Percentiles rank a stretch among this genome's conserved stretches.
phyloP scores from a whole-genome alignment of 1,140 invertebrate species.

The Brachystomella parvula region DNA sequence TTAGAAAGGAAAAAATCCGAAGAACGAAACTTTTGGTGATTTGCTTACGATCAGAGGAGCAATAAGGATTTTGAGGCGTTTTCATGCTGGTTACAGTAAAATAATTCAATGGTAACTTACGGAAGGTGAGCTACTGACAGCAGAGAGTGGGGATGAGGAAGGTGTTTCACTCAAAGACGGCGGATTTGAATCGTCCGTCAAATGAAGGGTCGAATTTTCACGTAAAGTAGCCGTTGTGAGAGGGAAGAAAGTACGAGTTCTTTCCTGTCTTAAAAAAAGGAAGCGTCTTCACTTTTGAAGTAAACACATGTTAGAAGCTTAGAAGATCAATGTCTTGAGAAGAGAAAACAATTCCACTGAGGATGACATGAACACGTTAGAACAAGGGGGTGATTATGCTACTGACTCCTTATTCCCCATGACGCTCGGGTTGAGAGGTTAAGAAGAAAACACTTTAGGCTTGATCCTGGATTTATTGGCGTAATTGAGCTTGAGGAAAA shows the following conservation, averaged over 20 bases:
- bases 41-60: not conserved
- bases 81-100: not conserved
- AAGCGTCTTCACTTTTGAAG: not conserved
- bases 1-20: not conserved
- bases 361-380: not conserved
- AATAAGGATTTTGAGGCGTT: not conserved
- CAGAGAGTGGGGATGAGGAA: conserved; percentile 37
- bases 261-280: not conserved
- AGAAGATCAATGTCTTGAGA: not conserved
- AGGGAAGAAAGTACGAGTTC: not conserved
- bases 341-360: not conserved
- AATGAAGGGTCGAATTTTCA: conserved; percentile 35
- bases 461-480: not conserved
- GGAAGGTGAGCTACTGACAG: conserved; percentile 37
- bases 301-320: not conserved
- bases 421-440: not conserved
- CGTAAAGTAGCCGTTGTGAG: conserved; percentile 38
- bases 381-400: not conserved
- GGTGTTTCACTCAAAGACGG: conserved; percentile 37
- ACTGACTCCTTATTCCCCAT: not conserved
- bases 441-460: not conserved
- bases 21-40: not conserved
- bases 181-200: conserved; percentile 39
- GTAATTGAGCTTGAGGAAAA: not conserved
- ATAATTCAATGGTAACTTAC: conserved; percentile 18